A percentile compares a stretch with the other conserved stretches of the same genome.
These are phyloP conservation scores for Thunnus albacares DNA, from an alignment of 2,797 vertebrate species.

Conservation along the genomic window DNA sequence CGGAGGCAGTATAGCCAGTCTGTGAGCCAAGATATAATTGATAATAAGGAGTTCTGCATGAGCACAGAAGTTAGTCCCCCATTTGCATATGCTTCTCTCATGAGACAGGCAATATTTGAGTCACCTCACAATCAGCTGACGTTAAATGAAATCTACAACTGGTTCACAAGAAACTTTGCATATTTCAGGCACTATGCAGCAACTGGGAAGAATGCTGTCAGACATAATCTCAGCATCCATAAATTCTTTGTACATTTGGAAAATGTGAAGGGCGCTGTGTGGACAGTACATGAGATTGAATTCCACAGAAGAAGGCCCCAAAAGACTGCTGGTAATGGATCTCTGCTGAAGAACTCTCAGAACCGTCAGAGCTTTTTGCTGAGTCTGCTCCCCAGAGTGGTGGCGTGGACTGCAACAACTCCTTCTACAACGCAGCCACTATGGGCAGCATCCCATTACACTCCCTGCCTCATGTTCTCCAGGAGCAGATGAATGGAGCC, in stretches of 20 bases:
- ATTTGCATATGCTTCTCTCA: conserved; percentile 98
- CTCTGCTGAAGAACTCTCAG: conserved; percentile 94
- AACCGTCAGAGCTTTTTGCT: conserved; percentile 89
- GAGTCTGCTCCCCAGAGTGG: conserved; percentile 91
- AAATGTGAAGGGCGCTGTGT: conserved; percentile 99
- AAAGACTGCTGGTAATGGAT: conserved; percentile 96
- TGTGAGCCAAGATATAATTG: conserved; percentile 98
- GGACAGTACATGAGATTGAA: conserved; percentile 99
- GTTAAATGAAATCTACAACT: conserved; percentile 99
- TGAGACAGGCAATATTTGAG: conserved; percentile 99
- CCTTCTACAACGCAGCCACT: conserved; percentile 91
- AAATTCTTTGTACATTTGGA: conserved; percentile 99
- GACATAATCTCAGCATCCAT: conserved; percentile 99
- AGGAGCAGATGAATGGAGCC: conserved; percentile 95
- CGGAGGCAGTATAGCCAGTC: conserved; percentile 95
- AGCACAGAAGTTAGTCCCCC: conserved; percentile 98
- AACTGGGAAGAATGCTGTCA: conserved; percentile 99
- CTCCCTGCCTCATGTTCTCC: conserved; percentile 91
- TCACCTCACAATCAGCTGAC: conserved; percentile 98
- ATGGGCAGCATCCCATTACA: conserved; percentile 93
- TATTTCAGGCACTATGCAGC: conserved; percentile 99
- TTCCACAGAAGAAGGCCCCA: conserved; percentile 99
- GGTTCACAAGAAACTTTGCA: conserved; percentile 99
- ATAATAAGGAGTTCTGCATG: conserved; percentile 99
- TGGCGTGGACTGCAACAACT: conserved; percentile 90